Evolutionary conservation across 2,113 vertebrate species (phyloP), one percentile per base, ranked within the genome.

Genomic region (Pelobates fuscus): DNA sequence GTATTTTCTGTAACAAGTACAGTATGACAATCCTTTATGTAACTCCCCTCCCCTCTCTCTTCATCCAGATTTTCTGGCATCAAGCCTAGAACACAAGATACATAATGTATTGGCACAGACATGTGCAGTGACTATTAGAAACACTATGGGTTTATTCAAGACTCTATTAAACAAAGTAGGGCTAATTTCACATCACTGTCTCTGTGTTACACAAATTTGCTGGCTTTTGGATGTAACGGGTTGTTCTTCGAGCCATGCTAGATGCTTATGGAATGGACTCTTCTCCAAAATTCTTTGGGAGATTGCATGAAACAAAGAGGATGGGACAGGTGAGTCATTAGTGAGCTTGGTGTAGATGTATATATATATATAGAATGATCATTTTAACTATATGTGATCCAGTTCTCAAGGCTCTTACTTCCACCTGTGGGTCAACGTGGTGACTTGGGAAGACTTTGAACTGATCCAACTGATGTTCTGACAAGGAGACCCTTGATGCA

Each of bases 71-170:
- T 59, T 70, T 46, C 57, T 71, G 68, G 68, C 68, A 2, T 23
- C 20, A 60, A 60, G 68, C 68, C 68, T 71, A 60, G 68, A 61
- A 59, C 68, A 61, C 57, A 27, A 71, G 57, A 71, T 55, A 71
- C 55, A 60, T 55, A 46, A 60, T 60, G 15, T 60, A 60, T 44
- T 71, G 68, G 30, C 25, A 26, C 24, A 71, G 68, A 26, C 68
- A 70, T 59, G 67, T 58, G 37, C 55, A 59, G 57, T 60, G 26
- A 30, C 25, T 71, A 71, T 37, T 37, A 71, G 37, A 44, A 23
- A 60, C 68, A 71, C 25, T 44, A 54, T 58, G 41, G 57, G 57
- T 71, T 58, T 71, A 60, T 60, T 25, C 68, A 71, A 24, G 30
- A 60, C 32, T 37, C 41, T 71, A 61, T 71, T 27, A 71, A 58